Percentiles rank a stretch among this genome's conserved stretches.
Conservation (phyloP, 2,113 vertebrate genomes). For the Psammodynastes pulverulentus region DNA sequence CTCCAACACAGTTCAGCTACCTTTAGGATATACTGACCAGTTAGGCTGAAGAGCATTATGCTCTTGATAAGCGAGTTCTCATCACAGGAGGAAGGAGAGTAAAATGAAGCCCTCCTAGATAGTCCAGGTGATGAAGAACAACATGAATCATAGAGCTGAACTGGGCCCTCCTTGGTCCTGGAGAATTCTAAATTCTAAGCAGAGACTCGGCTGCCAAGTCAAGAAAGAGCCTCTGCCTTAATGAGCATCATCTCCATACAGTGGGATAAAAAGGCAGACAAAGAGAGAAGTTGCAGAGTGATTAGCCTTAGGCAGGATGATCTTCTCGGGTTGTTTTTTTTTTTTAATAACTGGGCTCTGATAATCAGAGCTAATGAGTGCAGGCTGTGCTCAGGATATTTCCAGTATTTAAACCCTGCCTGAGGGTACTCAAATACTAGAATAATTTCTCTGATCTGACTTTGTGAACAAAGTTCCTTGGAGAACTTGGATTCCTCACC, state of each 20-base stretch:
- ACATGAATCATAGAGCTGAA: neutral
- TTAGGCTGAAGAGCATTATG: neutral
- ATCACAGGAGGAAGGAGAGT: neutral
- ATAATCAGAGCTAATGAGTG: neutral
- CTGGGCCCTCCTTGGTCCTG: neutral
- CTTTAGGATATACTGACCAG: neutral
- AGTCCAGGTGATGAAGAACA: neutral
- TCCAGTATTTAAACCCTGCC: neutral
- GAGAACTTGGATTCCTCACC: neutral
- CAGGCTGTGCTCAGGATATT: neutral
- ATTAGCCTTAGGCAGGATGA: neutral
- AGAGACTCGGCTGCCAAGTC: neutral
- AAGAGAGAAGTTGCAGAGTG: neutral
- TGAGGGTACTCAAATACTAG: neutral
- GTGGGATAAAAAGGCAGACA: neutral
- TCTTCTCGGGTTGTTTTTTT: neutral
- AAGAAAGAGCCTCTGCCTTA: neutral
- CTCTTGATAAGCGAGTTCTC: neutral
- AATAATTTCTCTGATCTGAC: neutral
- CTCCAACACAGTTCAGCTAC: neutral
- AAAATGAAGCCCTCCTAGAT: neutral
- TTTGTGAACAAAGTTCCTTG: neutral
- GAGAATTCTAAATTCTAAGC: neutral
- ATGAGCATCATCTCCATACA: neutral
- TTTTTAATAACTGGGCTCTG: neutral